Evolutionary conservation across 2,888 invertebrate genomes (phyloP), one percentile per base, ranked within the genome.

Genomic region (Pachliopta kotzebuea): DNA sequence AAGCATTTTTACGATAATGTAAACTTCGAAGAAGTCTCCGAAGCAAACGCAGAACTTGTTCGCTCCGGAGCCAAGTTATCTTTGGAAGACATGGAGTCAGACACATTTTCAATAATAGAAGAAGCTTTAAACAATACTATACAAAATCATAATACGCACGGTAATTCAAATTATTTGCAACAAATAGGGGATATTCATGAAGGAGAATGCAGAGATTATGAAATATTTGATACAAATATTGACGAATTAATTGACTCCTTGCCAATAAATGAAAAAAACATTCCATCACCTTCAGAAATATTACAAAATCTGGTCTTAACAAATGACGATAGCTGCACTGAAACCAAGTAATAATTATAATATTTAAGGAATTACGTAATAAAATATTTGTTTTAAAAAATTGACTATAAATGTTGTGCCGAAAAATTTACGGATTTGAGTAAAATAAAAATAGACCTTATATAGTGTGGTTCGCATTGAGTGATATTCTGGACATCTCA

Each of bases 241-340:
- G 65, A 65, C 23, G 70, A 67, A 80, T 49, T 65, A 6, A 61
- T 65, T 37, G 61, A 65, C 49, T 58, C 65, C 54, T 53, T 58
- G n/a, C 65, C 65, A 24, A 58, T 65, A 24, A 65, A 61, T 49
- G 65, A 65, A 9, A 61, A 65, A 61, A 61, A 49, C 61, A 54
- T 65, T 8, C 65, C 64, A n/a, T 95, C 95, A 3, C 94, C 96
- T 14, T 94, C 94, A 37, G 92, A 93, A 73, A 93, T 94, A 70
- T 86, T 95, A 68, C 93, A 94, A 81, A 94, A 94, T 69, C 85
- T 95, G 69, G 93, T 93, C 70, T 84, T 94, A 58, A 93, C 89
- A 1, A 86, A 81, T 63, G 89, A 94, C 77, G 85, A 90, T 79
- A 52, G 24, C 14, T 63, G 56, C 29, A 56, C 31, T 53, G 42